These are phyloP conservation scores for Drosophila koepferae DNA, from an alignment of 2,888 invertebrate genomes.

Conservation along the genomic window DNA sequence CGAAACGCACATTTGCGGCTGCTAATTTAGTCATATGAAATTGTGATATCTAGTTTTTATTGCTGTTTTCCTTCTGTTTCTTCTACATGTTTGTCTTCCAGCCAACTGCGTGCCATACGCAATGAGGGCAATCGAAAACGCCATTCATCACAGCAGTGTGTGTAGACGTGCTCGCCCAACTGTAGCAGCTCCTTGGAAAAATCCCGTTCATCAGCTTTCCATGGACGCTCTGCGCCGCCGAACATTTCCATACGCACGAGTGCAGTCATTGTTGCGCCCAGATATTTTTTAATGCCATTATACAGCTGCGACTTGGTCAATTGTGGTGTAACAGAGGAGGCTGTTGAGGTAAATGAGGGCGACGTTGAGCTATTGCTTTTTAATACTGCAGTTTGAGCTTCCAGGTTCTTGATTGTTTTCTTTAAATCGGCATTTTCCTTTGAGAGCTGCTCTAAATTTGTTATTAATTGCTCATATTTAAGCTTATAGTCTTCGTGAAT, in stretches of 20 bases:
- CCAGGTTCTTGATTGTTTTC: slow-evolving; percentile 22
- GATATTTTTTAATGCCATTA: slow-evolving; percentile 83
- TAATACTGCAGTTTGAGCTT: slow-evolving; percentile 7
- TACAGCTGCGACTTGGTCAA: slow-evolving; percentile 82
- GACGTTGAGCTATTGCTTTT: slow-evolving; percentile 7
- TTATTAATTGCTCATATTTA: slow-evolving; percentile 37
- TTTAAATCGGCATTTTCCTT: slow-evolving; percentile 35
- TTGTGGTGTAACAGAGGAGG: slow-evolving; percentile 1
- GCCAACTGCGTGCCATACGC: slow-evolving; percentile 77
- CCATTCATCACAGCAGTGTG: slow-evolving; percentile 84
- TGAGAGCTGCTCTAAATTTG: slow-evolving; percentile 22
- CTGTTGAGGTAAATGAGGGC: not conserved
- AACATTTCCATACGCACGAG: slow-evolving; percentile 85
- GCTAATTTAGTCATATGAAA: not conserved
- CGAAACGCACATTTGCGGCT: slow-evolving; percentile 1
- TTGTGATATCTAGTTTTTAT: not conserved
- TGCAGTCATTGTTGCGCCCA: slow-evolving; percentile 82
- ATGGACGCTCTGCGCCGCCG: slow-evolving; percentile 80
- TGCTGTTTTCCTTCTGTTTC: slow-evolving; percentile 70
- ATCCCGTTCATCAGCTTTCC: slow-evolving; percentile 83
- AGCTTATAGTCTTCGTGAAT: slow-evolving; percentile 15
- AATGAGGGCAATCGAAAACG: slow-evolving; percentile 83
- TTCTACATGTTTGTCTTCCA: slow-evolving; percentile 43
- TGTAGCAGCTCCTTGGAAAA: slow-evolving; percentile 79
- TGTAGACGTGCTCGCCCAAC: slow-evolving; percentile 81